Percentiles rank a stretch among this genome's conserved stretches.
phyloP scores from a whole-genome alignment of 2,113 vertebrate genomes.

The Saccopteryx leptura region DNA sequence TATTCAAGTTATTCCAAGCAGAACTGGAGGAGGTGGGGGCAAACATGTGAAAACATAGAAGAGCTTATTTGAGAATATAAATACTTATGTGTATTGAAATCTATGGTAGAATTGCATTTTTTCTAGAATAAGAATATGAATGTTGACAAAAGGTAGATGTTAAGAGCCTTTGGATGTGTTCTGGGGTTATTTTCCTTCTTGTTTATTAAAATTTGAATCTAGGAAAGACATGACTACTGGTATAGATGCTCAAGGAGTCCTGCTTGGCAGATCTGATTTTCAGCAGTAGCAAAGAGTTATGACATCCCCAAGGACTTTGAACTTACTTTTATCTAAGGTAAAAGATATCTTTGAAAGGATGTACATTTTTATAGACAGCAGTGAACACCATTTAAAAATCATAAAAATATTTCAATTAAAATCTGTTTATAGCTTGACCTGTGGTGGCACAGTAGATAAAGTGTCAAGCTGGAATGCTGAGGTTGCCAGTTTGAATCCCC shows the following conservation, averaged over 20 bases:
- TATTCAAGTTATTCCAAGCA: conserved; percentile 40
- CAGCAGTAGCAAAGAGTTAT: not conserved
- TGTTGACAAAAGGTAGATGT: conserved; percentile 8
- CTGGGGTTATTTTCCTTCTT: not conserved
- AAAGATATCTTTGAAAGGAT: not conserved
- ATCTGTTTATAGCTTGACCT: not conserved
- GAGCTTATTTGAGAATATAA: not conserved
- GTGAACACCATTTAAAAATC: not conserved
- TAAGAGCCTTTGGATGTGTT: not conserved
- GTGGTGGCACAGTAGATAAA: too few species aligned
- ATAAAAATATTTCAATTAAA: conserved; percentile 40
- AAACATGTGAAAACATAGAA: not conserved
- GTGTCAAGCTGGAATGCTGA: too few species aligned
- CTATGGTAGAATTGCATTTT: conserved; percentile 21
- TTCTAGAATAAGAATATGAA: not conserved
- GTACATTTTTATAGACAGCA: conserved; percentile 17
- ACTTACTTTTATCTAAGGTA: conserved; percentile 18
- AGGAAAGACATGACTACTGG: not conserved
- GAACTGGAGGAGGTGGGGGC: not conserved
- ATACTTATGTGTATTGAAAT: not conserved
- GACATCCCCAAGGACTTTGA: not conserved
- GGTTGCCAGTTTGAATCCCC: too few species aligned
- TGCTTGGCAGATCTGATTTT: not conserved
- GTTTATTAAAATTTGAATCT: conserved; percentile 15
- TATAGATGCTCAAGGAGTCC: not conserved